Evolutionary conservation across 2,113 vertebrate species (phyloP), one percentile per base, ranked within the genome.

Genomic region (Zosterops hypoxanthus): DNA sequence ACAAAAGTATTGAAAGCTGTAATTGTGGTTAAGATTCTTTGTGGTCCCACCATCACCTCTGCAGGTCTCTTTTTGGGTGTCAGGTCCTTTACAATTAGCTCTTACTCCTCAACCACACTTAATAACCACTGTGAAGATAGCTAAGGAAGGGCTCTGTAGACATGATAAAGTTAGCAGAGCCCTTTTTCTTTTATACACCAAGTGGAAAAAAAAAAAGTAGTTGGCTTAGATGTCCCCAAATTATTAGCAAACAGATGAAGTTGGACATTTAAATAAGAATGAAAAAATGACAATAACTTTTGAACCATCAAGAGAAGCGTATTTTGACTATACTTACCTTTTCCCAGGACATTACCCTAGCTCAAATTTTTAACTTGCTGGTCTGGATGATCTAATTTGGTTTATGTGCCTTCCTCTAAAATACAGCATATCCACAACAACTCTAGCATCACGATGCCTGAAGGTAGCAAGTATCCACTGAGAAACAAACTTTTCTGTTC

Each of bases 111-210:
- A 64, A 4, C 12, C 7, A 25, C 4, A 11, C 25, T 50, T 49
- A 69, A 39, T 14, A 47, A 44, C 8, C 25, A 14, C 10, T 11
- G 13, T 28, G 26, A 72, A 16, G 23, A 36, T 24, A 59, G 29
- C 7, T 36, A 77, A 36, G 11, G 28, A 70, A 66, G 18, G 9
- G 5, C 5, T 93, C n/a, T 66, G 15, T 39, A 23, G 46, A 41
- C 28, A 47, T 23, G 7, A 9, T 8, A 50, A 84, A 80, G 2
- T 29, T 56, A 56, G 6, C 8, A 52, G 13, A 83, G 4, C 3
- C 9, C 0, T 11, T 33, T 47, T 49, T 12, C 34, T 25, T 56
- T 36, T 8, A n/a, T 25, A 28, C 0, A 0, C 8, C 23, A 33
- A 55, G 5, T 25, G 9, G 49, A 64, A 91, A 47, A 6, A 13